Evolutionary conservation across 2,797 vertebrate genomes (phyloP).

Genomic region (Notolepis coatsorum): DNA sequence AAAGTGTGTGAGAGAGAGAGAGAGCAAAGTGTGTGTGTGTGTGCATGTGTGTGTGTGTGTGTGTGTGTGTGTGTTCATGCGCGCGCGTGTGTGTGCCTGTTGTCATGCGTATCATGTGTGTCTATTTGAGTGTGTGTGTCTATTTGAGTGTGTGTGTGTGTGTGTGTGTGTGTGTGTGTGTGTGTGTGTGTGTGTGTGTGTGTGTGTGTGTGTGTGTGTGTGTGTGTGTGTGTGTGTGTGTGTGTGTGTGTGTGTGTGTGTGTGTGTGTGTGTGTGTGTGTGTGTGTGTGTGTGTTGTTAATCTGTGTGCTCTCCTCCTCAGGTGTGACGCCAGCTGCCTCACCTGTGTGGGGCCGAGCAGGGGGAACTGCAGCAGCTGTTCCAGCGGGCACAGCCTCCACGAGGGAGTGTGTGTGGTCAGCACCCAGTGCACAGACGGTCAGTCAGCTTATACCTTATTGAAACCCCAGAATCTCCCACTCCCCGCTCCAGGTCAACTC

Average conservation of each 20-base stretch:
- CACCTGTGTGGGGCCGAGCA: constrained; percentile 88
- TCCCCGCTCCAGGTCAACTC: constrained; percentile 6
- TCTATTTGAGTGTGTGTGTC: background rate
- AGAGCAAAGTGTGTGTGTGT: background rate
- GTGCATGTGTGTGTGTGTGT: background rate
- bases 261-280: constrained; percentile 16
- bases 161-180: constrained; percentile 21
- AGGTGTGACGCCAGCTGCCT: constrained; percentile 95
- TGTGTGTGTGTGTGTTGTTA: constrained; percentile 26
- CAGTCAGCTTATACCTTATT: constrained; percentile 68
- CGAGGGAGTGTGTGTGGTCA: constrained; percentile 87
- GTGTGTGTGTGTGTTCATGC: background rate
- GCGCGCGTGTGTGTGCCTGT: background rate
- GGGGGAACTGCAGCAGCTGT: constrained; percentile 92
- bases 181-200: constrained; percentile 17
- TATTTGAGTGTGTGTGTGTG: background rate
- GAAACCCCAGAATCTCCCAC: background rate
- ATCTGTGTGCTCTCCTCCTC: constrained; percentile 35
- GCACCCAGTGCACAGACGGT: constrained; percentile 92
- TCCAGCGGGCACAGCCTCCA: constrained; percentile 88
- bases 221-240: background rate
- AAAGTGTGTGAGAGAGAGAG: background rate
- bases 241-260: background rate
- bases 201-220: background rate
- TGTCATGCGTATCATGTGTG: constrained; percentile 26